Percentiles rank a stretch among this genome's conserved stretches.
Conservation (phyloP, 2,888 invertebrate genomes). For the Malacosoma neustria region DNA sequence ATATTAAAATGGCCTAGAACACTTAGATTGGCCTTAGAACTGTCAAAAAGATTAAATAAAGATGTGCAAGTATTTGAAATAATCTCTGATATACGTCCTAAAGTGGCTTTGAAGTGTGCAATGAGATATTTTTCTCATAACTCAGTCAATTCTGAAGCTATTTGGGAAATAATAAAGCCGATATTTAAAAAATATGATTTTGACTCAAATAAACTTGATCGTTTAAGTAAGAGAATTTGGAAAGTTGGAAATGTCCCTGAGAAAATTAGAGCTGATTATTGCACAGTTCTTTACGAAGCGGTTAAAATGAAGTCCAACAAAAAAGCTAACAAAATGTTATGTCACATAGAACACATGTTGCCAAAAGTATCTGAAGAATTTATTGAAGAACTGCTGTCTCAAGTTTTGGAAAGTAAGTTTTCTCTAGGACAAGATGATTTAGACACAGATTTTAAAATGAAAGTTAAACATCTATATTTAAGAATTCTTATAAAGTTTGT, state of each 20-base stretch:
- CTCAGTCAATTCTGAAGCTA: background rate
- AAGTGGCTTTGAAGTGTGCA: constrained; percentile 25
- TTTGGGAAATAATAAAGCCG: background rate
- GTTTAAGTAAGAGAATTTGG: background rate
- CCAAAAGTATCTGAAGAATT: background rate
- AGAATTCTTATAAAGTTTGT: constrained; percentile 3
- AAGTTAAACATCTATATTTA: background rate
- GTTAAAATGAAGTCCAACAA: background rate
- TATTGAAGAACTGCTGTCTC: background rate
- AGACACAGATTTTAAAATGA: background rate
- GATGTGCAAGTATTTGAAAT: constrained; percentile 17
- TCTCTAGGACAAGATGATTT: background rate
- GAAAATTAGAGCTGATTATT: background rate
- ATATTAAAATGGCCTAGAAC: constrained; percentile 28
- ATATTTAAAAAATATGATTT: background rate
- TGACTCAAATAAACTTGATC: background rate
- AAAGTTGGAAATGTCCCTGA: background rate
- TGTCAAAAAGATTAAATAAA: constrained; percentile 23
- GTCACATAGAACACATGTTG: background rate
- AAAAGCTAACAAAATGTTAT: background rate
- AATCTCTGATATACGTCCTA: constrained; percentile 24
- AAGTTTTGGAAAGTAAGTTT: background rate
- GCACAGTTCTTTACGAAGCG: background rate
- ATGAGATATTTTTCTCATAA: constrained; percentile 9
- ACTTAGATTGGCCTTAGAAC: constrained; percentile 23